Evolutionary conservation across 35 echinoderm and acorn worm species (phyloP), one percentile per base, ranked within the genome.

Genomic region (Holothuria glaberrima): DNA sequence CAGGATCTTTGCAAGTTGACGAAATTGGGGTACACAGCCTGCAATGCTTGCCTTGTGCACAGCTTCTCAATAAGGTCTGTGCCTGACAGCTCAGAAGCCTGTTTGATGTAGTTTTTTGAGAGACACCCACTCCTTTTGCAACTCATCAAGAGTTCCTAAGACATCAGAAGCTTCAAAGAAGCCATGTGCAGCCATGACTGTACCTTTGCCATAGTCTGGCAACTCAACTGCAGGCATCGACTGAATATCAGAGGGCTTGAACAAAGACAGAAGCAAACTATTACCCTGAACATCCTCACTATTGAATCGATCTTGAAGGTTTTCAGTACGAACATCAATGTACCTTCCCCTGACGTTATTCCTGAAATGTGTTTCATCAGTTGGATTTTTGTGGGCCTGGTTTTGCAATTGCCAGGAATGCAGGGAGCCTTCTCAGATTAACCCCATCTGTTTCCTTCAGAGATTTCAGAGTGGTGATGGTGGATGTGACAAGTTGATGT

Each of bases 341-440:
- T 88, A 88, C 48, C 27, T 88, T 36, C 68, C 86, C 35, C 67
- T 48, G 36, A 88, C 27, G 21, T 88, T 68, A 27, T 71, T 45
- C 86, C 30, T 68, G 66, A 88, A 88, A 82, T 82, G 78, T 82
- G 29, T 56, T 82, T 82, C 50, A 58, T 32, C 78, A 48, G 78
- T 17, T 82, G 78, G 78, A 82, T 82, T 54, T n/a, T 82, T 82
- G 78, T 22, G 30, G 78, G 78, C 48, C 78, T 82, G 78, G 78
- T 82, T 82, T 82, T 32, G 78, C 44, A 82, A 82, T 82, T 3
- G 20, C 78, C 78, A 20, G 86, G 62, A 21, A n/a, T n/a, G n/a
- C n/a, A n/a, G n/a, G n/a, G n/a, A 88, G 65, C 44, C 58, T 68
- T 71, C 9, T 32, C 86, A 88, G 68, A 88, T 88, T 88, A 70